Base-by-base conservation (phyloP, 2,888 invertebrate genomes). In the Eupithecia inturbata region DNA sequence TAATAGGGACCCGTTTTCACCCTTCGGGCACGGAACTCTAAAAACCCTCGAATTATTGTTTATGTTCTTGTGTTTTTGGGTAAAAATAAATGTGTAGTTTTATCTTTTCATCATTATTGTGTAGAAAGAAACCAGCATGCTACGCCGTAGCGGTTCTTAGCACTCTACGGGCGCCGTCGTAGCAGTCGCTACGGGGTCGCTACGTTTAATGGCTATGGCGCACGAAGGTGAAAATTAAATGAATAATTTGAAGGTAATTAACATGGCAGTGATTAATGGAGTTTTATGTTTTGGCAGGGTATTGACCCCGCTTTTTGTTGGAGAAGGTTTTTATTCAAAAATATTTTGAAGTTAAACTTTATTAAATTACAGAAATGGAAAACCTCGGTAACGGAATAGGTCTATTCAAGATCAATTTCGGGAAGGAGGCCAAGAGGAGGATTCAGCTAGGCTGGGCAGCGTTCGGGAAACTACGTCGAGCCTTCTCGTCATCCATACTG, bases 101-200 rank as follows among this genome's bases (percentile, higher is more conserved):
- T n/a, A n/a, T n/a, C n/a, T n/a, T n/a, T n/a, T n/a, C n/a, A n/a
- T n/a, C n/a, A n/a, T n/a, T n/a, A n/a, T n/a, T n/a, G n/a, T n/a
- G n/a, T n/a, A n/a, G n/a, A n/a, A n/a, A n/a, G n/a, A n/a, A n/a
- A n/a, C n/a, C n/a, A n/a, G n/a, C n/a, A n/a, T n/a, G 41, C 71
- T 67, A 62, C 67, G 71, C 53, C 22, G 49, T 53, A 53, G 49
- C 10, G 10, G 22, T 22, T 53, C 49, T n/a, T 53, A 53, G 53
- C 53, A 22, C n/a, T 53, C 53, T 53, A 22, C 41, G 41, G 41
- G 41, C 10, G 57, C n/a, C 39, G 45, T n/a, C 39, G 71, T 57
- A 39, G 57, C 33, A 49, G 36, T 45, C 39, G 57, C 62, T 57
- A 70, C 70, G 73, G 73, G 73, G 39, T 45, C 57, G n/a, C n/a